phyloP scores from a whole-genome alignment of 2,113 vertebrate genomes.

The Salvelinus alpinus region DNA sequence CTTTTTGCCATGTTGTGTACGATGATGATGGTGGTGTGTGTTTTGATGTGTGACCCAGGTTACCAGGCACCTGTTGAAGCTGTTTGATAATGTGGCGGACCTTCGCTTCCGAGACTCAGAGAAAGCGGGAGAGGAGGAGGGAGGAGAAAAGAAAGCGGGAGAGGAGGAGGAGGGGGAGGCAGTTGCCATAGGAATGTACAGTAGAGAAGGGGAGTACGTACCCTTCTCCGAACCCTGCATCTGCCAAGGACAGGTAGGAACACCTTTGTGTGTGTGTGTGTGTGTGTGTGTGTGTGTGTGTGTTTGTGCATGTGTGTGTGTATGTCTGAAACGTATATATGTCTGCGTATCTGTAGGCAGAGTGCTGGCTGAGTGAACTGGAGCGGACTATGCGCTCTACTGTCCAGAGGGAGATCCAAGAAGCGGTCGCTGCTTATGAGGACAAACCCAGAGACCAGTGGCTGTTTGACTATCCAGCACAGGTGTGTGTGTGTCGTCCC shows the following conservation, averaged over 20 bases:
- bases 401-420: constrained; percentile 71
- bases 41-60: constrained; percentile 61
- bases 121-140: constrained; percentile 31
- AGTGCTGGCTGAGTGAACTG: constrained; percentile 69
- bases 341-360: constrained; percentile 52
- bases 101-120: constrained; percentile 71
- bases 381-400: constrained; percentile 66
- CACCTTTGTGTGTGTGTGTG: neutral
- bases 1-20: too few species aligned
- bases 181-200: constrained; percentile 74
- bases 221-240: constrained; percentile 66
- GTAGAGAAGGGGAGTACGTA: constrained; percentile 73
- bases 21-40: neutral
- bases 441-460: constrained; percentile 77
- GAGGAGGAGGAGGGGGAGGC: constrained; percentile 32
- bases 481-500: constrained; percentile 49
- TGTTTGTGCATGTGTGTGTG: neutral
- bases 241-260: constrained; percentile 70
- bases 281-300: neutral
- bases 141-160: constrained; percentile 23
- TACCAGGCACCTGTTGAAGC: constrained; percentile 75
- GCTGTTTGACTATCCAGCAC: constrained; percentile 77
- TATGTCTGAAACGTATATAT: neutral
- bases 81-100: constrained; percentile 77
- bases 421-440: constrained; percentile 68